Conservation (phyloP, 2,797 vertebrate genomes). For the Alcedo quadribrachys region DNA sequence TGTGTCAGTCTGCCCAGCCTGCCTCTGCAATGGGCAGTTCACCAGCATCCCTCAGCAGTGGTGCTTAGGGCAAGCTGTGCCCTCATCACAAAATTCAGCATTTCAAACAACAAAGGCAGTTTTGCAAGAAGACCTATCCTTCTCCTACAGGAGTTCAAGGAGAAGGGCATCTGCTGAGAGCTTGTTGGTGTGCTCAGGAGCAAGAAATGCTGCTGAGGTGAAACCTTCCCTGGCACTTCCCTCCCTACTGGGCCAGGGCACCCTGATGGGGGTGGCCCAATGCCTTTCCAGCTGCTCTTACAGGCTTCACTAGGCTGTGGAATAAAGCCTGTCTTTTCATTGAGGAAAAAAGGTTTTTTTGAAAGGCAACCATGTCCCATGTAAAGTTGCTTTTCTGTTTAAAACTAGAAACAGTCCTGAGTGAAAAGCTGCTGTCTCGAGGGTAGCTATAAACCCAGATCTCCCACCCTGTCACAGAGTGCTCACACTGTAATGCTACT, state of each 20-base stretch:
- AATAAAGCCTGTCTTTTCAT: background rate
- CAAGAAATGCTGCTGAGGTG: background rate
- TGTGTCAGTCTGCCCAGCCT: background rate
- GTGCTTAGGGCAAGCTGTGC: background rate
- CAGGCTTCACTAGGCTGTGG: background rate
- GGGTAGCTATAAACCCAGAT: background rate
- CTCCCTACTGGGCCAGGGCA: background rate
- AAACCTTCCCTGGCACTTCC: background rate
- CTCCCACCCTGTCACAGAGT: background rate
- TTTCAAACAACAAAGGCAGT: background rate
- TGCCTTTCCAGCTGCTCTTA: background rate
- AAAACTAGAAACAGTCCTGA: background rate
- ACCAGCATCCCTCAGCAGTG: background rate
- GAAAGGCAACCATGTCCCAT: background rate
- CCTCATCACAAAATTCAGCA: background rate
- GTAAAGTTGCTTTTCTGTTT: background rate
- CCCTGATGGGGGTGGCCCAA: rapidly evolving
- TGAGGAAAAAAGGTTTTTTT: background rate
- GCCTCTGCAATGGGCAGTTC: background rate
- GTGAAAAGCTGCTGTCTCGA: background rate
- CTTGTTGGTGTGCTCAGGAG: background rate
- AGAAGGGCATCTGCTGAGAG: background rate
- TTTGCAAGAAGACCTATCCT: background rate
- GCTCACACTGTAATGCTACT: rapidly evolving
- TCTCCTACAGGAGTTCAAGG: background rate